Base-by-base conservation (phyloP, 2,797 vertebrate genomes). In the Halcyon smyrnensis region DNA sequence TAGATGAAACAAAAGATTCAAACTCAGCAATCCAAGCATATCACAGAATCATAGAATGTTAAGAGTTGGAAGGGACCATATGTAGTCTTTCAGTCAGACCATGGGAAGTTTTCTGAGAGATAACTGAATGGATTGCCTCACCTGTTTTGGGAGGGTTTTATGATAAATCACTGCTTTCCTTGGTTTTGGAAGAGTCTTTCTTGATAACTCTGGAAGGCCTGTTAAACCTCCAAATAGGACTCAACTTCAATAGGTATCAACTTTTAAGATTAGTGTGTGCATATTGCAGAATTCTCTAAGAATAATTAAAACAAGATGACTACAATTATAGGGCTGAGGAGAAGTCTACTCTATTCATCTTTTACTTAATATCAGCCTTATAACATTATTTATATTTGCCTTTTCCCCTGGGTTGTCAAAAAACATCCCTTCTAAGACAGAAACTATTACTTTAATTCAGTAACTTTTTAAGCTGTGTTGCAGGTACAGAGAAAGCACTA, bases 251-350 rank as follows among this genome's bases (percentile, higher is more conserved):
- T 1, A 68, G 15, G 23, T 71, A 25, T 8, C 30, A 37, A 6
- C 3, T 34, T 62, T 59, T 28, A 67, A 56, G 24, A 19, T 60
- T 32, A 68, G 2, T 36, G 4, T 62, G 30, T 14, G 39, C 3
- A 9, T 46, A 46, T 11, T 46, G 9, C 36, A 84, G 21, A 37
- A 65, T 69, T 82, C 6, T 43, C 13, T 43, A 69, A 46, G 30
- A 13, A 25, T 39, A 7, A 32, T 12, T 15, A 2, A 43, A 36
- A 54, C 56, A 45, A 18, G 1, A 1, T 62, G 0, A 25, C 34
- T 51, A 5, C 3, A 56, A 8, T 46, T 43, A 45, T 1, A 65
- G 12, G 3, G 37, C 3, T 70, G 41, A 79, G 15, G 34, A 60
- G 32, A 70, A 74, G 5, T 15, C 2, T 60, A 17, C 6, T 86